Evolutionary conservation across 2,113 vertebrate genomes (phyloP).

Genomic region (Chaenocephalus aceratus): DNA sequence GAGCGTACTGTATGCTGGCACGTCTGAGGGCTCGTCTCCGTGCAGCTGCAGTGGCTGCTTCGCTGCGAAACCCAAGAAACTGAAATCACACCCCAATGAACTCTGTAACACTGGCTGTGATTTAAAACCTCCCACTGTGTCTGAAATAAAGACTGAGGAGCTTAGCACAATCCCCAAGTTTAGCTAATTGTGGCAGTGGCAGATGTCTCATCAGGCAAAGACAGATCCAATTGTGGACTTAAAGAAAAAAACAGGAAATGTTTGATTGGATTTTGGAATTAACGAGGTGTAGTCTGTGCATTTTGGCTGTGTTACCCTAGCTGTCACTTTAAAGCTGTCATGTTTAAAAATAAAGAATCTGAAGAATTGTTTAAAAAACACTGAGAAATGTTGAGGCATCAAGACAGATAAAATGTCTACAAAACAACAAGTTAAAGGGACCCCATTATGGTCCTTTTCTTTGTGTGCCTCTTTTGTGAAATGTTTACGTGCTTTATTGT

Average conservation of each 20-base stretch:
- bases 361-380: too few species aligned
- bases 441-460: too few species aligned
- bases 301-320: not conserved
- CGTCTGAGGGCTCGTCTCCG: conserved; percentile 27
- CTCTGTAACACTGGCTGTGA: not conserved
- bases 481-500: too few species aligned
- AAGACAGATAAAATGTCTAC: not conserved
- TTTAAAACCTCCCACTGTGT: conserved; percentile 7
- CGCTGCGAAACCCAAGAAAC: not conserved
- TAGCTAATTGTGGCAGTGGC: conserved; percentile 21
- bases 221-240: conserved; percentile 1
- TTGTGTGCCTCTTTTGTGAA: too few species aligned
- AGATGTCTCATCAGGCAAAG: conserved; percentile 18
- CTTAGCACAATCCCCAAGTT: conserved; percentile 21
- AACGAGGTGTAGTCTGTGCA: not conserved
- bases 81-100: not conserved
- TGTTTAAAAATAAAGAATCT: too few species aligned
- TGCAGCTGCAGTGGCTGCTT: conserved; percentile 27
- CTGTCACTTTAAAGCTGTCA: not conserved
- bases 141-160: conserved; percentile 9
- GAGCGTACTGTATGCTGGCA: conserved; percentile 50
- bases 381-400: too few species aligned
- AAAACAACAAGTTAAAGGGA: not conserved
- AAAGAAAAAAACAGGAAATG: not conserved
- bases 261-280: not conserved